Percentiles rank a stretch among this genome's conserved stretches.
Conservation (phyloP, 2,888 invertebrate genomes). For the Steinernema carpocapsae region DNA sequence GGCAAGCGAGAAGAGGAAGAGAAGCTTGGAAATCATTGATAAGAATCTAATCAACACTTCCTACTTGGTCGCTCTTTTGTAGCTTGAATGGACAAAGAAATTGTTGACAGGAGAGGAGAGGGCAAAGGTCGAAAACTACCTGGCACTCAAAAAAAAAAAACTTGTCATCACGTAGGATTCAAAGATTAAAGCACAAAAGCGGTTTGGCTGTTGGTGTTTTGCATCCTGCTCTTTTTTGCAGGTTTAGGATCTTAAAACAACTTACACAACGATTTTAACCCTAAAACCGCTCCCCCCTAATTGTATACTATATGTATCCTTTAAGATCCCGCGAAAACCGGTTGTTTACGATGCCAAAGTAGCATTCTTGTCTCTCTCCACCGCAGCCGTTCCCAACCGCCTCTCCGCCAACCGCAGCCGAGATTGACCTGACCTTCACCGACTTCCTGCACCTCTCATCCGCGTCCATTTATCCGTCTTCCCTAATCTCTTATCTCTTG, state of each 20-base stretch:
- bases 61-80: too few species aligned
- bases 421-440: slow-evolving; percentile 34
- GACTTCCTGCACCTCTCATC: slow-evolving; percentile 3
- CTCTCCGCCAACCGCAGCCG: slow-evolving; percentile 26
- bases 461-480: neutral
- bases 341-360: slow-evolving; percentile 1
- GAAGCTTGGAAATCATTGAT: neutral
- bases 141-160: too few species aligned
- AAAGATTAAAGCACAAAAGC: too few species aligned
- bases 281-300: too few species aligned
- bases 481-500: slow-evolving; percentile 24
- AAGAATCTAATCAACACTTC: too few species aligned
- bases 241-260: too few species aligned
- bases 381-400: neutral
- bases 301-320: too few species aligned
- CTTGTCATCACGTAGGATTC: too few species aligned
- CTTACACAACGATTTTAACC: too few species aligned
- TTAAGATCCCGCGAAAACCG: neutral
- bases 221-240: too few species aligned
- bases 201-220: too few species aligned
- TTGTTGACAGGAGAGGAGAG: neutral
- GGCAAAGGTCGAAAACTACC: neutral
- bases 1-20: neutral
- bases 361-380: slow-evolving; percentile 11
- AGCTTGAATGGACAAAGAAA: too few species aligned